Conservation (phyloP, 1,140 invertebrate species). For the Harpegnathos saltator region DNA sequence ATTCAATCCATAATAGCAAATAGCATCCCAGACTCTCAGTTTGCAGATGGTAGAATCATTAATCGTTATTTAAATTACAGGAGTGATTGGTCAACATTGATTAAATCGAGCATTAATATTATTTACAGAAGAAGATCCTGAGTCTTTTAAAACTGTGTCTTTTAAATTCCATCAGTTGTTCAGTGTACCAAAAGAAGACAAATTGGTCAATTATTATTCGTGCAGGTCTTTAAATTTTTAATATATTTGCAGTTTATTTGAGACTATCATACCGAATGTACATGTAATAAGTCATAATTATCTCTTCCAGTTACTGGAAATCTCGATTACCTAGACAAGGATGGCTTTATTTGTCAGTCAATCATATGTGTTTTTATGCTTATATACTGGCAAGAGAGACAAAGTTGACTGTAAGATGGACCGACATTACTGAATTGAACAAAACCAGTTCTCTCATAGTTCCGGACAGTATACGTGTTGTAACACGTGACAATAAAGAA, state of each 20-base stretch:
- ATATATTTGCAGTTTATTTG: constrained; percentile 48
- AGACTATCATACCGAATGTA: constrained; percentile 26
- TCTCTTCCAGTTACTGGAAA: constrained; percentile 94
- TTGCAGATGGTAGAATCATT: constrained; percentile 86
- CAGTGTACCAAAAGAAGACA: constrained; percentile 96
- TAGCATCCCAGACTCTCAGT: constrained; percentile 82
- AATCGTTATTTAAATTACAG: constrained; percentile 61
- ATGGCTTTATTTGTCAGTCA: constrained; percentile 98
- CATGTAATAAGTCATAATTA: constrained; percentile 76
- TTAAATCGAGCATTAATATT: constrained; percentile 33
- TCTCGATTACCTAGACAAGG: constrained; percentile 96
- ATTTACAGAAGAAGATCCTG: constrained; percentile 92
- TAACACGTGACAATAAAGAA: constrained; percentile 92
- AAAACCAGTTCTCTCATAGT: constrained; percentile 93
- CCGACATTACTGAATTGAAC: constrained; percentile 91
- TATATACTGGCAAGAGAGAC: constrained; percentile 97
- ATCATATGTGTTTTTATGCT: constrained; percentile 98
- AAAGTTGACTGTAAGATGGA: constrained; percentile 94
- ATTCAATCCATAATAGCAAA: constrained; percentile 96
- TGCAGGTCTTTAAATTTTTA: constrained; percentile 90
- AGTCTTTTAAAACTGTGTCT: constrained; percentile 92
- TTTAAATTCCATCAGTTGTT: constrained; percentile 96
- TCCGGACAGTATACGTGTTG: constrained; percentile 94
- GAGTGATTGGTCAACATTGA: neutral
- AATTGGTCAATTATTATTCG: constrained; percentile 97